Conservation (phyloP, 2,113 vertebrate genomes). For the Spermophilus dauricus region DNA sequence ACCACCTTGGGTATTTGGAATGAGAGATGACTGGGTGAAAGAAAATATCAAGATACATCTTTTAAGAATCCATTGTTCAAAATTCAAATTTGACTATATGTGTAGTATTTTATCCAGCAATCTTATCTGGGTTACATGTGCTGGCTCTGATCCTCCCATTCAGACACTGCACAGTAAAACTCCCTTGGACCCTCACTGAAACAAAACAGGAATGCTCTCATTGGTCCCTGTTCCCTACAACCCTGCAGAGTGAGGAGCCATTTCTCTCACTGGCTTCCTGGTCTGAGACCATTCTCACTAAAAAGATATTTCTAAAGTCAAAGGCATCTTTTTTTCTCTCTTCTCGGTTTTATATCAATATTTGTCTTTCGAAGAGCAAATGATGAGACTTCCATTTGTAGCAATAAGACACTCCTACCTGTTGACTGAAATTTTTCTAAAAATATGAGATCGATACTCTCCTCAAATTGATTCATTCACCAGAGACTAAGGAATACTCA, state of each 20-base stretch:
- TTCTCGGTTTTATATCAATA: neutral
- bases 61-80: conserved; percentile 30
- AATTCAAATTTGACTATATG: conserved; percentile 2
- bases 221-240: neutral
- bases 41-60: neutral
- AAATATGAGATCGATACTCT: neutral
- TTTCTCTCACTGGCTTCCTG: neutral
- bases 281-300: neutral
- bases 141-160: neutral
- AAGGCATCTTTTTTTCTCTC: neutral
- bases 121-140: neutral
- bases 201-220: neutral
- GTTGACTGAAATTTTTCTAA: neutral
- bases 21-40: neutral
- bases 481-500: neutral
- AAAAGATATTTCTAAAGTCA: neutral
- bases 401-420: neutral
- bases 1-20: neutral
- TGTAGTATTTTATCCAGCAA: neutral
- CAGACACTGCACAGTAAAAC: neutral
- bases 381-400: neutral
- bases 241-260: neutral
- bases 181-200: neutral
- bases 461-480: neutral
- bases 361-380: neutral